A percentile compares a stretch with the other conserved stretches of the same genome.
phyloP scores from a whole-genome alignment of 1,140 invertebrate species.

The Drosophila equinoxialis region DNA sequence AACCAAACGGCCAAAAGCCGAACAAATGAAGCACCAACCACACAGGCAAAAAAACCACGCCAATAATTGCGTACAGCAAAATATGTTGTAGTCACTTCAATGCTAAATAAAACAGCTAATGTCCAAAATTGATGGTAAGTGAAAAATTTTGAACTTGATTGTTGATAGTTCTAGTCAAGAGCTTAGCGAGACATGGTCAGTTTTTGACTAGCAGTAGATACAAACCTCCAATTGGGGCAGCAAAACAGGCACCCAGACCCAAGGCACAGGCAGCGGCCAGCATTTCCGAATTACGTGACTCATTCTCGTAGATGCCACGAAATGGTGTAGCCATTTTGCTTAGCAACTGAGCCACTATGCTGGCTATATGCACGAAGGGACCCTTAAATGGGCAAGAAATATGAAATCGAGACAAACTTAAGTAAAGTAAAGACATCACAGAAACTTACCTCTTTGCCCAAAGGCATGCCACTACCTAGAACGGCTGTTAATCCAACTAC shows the following conservation, averaged over 20 bases:
- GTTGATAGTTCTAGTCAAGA: too few species aligned
- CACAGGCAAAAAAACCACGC: constrained; percentile 99
- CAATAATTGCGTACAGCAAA: constrained; percentile 99
- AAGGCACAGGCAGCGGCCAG: constrained; percentile 97
- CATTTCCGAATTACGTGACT: constrained; percentile 97
- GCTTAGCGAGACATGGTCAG: too few species aligned
- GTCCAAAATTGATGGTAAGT: not conserved
- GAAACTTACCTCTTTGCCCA: constrained; percentile 95
- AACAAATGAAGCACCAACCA: constrained; percentile 98
- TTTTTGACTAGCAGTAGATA: not conserved
- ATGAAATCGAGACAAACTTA: not conserved
- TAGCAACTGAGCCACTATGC: constrained; percentile 96
- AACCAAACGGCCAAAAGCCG: constrained; percentile 97
- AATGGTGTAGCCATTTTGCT: constrained; percentile 97
- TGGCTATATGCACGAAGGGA: constrained; percentile 98
- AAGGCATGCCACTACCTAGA: constrained; percentile 96
- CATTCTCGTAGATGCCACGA: constrained; percentile 97
- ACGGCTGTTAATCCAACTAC: constrained; percentile 97
- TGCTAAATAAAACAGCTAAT: constrained; percentile 97
- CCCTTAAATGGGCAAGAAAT: constrained; percentile 84
- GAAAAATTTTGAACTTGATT: too few species aligned
- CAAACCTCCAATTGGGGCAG: constrained; percentile 95
- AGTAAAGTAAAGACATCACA: constrained; percentile 12
- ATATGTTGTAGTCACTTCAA: constrained; percentile 99
- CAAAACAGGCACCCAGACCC: constrained; percentile 97